Evolutionary conservation across 2,797 vertebrate species (phyloP).

Genomic region (Galagoides demidoff): DNA sequence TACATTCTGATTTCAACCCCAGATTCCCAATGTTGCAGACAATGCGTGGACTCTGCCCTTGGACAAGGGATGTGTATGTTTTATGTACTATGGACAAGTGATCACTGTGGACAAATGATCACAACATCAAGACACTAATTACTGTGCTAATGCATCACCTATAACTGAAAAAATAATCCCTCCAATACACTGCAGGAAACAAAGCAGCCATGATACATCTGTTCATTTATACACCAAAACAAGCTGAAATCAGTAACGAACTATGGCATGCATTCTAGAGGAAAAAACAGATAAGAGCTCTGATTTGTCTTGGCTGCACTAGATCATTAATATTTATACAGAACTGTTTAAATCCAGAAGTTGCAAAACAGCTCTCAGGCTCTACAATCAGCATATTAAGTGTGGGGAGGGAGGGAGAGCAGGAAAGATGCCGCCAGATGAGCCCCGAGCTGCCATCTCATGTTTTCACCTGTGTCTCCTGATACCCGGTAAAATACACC

Average conservation of each 20-base stretch:
- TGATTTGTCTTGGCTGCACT: conserved; percentile 38
- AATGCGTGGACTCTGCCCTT: not conserved
- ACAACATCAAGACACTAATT: conserved; percentile 47
- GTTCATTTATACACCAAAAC: conserved; percentile 45
- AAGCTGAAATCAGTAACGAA: conserved; percentile 45
- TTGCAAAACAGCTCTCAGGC: conserved; percentile 58
- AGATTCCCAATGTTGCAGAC: not conserved
- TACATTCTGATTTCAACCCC: not conserved
- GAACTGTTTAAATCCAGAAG: conserved; percentile 56
- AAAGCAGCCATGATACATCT: not conserved
- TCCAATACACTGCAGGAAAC: not conserved
- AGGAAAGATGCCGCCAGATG: not conserved
- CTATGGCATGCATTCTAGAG: not conserved
- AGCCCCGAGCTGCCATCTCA: not conserved
- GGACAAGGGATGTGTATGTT: not conserved
- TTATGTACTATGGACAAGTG: conserved; percentile 1
- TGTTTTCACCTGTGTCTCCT: not conserved
- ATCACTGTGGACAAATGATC: conserved; percentile 2
- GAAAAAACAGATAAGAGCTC: conserved; percentile 42
- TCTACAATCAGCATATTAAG: conserved; percentile 54
- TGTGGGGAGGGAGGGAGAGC: not conserved
- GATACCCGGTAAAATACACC: not conserved
- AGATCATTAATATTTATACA: conserved; percentile 74
- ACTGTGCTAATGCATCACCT: not conserved
- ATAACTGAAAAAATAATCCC: not conserved